Evolutionary conservation across 2,888 invertebrate genomes (phyloP).

Genomic region (Nomada hirtipes): DNA sequence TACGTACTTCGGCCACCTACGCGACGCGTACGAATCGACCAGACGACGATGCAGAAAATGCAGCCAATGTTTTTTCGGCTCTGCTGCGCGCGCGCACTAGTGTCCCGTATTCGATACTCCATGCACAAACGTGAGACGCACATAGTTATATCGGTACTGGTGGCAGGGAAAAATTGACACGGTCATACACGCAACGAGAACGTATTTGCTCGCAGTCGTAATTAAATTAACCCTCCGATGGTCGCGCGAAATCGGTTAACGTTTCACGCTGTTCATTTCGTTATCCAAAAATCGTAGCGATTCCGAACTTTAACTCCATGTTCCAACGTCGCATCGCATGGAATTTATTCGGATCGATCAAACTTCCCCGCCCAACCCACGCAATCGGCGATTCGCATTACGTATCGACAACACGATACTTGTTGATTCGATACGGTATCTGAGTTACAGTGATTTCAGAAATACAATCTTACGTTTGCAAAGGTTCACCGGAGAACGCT

Average conservation of each 20-base stretch:
- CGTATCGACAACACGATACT: slow-evolving; percentile 61
- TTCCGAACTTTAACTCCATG: background rate
- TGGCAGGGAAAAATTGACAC: slow-evolving; percentile 24
- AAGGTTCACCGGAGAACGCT: slow-evolving; percentile 41
- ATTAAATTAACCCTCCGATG: slow-evolving; percentile 41
- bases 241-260: slow-evolving; percentile 15
- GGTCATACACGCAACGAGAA: background rate
- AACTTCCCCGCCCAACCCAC: background rate
- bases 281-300: background rate
- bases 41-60: slow-evolving; percentile 51
- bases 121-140: background rate
- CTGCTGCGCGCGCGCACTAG: background rate
- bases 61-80: slow-evolving; percentile 41
- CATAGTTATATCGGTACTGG: background rate
- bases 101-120: background rate
- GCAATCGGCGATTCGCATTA: slow-evolving; percentile 25
- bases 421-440: slow-evolving; percentile 57
- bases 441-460: slow-evolving; percentile 46
- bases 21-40: slow-evolving; percentile 51
- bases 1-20: slow-evolving; percentile 25
- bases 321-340: slow-evolving; percentile 3
- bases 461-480: slow-evolving; percentile 55
- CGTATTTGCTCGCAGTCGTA: too few species aligned
- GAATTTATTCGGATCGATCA: slow-evolving; percentile 21
- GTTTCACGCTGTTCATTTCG: background rate